Base-by-base conservation (phyloP, 2,113 vertebrate species). In the Puffinus mauretanicus region DNA sequence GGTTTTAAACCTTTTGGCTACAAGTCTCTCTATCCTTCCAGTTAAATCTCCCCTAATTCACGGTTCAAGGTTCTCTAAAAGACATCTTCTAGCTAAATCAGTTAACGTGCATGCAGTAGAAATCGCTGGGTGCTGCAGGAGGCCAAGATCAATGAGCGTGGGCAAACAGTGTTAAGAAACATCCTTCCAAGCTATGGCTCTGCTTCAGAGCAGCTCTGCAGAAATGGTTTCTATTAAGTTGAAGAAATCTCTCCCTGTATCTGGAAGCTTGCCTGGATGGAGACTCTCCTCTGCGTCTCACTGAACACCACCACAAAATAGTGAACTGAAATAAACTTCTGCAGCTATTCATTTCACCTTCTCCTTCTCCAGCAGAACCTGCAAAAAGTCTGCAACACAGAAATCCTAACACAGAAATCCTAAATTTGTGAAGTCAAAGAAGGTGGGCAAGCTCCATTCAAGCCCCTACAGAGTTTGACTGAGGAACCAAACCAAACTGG, bases 51-150 rank as follows among this genome's bases (percentile, higher is more conserved):
- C 36, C 24, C 51, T 47, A 19, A 47, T 36, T 42, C 42, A 46
- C n/a, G 25, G 34, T 21, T 77, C 44, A 49, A 44, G 13, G 9
- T 29, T 86, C 52, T 42, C 70, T 32, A 25, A 54, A 82, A 54
- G 44, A 25, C 0, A 0, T 34, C 64, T 58, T 60, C 64, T 27
- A 32, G 25, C 29, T 71, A 40, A 36, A 60, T 32, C 17, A n/a
- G 25, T 26, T 44, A 26, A 24, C 10, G 13, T 4, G 8, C 0
- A 0, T 1, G 6, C 42, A 27, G 49, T 13, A 36, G 40, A 29
- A 62, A 49, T 34, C 62, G 55, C 62, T 10, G 30, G 26, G 62
- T 24, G 32, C 30, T 76, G 55, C 62, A 58, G 57, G 32, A 54
- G 40, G 76, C 14, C 54, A 47, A 46, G 22, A 34, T 19, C 0